Conservation (phyloP, 2,113 vertebrate genomes). For the Chlorocebus sabaeus region DNA sequence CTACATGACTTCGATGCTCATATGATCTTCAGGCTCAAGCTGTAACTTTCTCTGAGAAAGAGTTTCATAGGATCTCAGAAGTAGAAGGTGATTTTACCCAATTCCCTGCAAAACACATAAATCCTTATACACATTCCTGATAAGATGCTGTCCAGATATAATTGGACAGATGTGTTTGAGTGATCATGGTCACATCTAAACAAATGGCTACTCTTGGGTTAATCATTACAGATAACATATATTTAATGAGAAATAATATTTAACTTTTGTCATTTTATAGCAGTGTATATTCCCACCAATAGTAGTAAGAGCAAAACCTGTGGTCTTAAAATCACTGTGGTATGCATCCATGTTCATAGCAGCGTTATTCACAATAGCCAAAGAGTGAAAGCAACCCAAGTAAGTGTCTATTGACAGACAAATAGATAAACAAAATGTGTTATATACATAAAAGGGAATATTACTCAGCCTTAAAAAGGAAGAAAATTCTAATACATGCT, state of each 20-base stretch:
- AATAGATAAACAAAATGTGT: background rate
- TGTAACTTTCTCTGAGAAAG: background rate
- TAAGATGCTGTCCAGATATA: background rate
- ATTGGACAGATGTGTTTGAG: background rate
- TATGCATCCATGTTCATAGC: background rate
- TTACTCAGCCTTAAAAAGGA: background rate
- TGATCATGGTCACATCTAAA: background rate
- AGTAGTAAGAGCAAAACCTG: background rate
- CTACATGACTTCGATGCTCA: background rate
- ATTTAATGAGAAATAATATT: background rate
- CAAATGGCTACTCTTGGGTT: background rate
- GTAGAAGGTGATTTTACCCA: background rate
- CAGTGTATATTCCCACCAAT: background rate
- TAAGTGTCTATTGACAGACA: background rate
- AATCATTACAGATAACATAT: background rate
- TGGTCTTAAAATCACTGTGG: background rate
- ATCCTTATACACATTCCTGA: background rate
- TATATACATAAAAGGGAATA: background rate
- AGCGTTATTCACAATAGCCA: background rate
- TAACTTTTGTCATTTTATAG: background rate
- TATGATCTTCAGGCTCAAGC: background rate
- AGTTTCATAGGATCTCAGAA: background rate
- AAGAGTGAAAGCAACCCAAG: background rate
- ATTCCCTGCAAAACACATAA: background rate
- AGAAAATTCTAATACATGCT: background rate